Evolutionary conservation across 2,797 vertebrate species (phyloP), one percentile per base, ranked within the genome.

Genomic region (Mormyrus proboscirostris): DNA sequence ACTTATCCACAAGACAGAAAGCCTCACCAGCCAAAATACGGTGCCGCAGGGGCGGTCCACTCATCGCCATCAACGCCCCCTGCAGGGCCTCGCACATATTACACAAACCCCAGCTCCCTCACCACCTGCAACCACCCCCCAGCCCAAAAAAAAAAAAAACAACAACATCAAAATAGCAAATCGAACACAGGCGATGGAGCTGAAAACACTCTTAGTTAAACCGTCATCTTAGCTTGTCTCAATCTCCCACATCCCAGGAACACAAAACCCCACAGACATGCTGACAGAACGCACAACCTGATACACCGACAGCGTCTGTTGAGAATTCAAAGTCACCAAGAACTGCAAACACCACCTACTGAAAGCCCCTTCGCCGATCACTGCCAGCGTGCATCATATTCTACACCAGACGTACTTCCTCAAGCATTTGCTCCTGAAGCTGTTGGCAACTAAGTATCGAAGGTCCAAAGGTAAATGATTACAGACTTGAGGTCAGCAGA

Each of bases 101-200:
- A 22, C 19, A 4, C 92, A 92, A 90, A 90, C 90, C 92, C 92
- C 93, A 87, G 88, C 91, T 91, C 89, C 90, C 88, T 91, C 91
- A 73, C 44, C 57, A 8, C 2, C 2, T 57, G n/a, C 55, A n/a
- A 3, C 19, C 55, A 0, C n/a, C 55, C 57, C 7, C 6, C 57
- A 29, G 29, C 7, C 57, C 19, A 19, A 4, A 5, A 16, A n/a
- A 59, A n/a, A n/a, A 8, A 2, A 51, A 86, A 19, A 53, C 44
- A 33, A 47, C 22, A n/a, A 86, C 38, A 65, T 51, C 14, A 49
- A 41, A 55, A 51, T 14, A 76, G 25, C 14, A 14, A 62, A 44
- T 9, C 49, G 29, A 22, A 86, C 89, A 88, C 22, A 51, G 59
- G 41, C 38, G 0, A 19, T 7, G 55, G 29, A 41, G 12, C 38